Conservation (phyloP, 2,113 vertebrate species). For the Ammodytes marinus region DNA sequence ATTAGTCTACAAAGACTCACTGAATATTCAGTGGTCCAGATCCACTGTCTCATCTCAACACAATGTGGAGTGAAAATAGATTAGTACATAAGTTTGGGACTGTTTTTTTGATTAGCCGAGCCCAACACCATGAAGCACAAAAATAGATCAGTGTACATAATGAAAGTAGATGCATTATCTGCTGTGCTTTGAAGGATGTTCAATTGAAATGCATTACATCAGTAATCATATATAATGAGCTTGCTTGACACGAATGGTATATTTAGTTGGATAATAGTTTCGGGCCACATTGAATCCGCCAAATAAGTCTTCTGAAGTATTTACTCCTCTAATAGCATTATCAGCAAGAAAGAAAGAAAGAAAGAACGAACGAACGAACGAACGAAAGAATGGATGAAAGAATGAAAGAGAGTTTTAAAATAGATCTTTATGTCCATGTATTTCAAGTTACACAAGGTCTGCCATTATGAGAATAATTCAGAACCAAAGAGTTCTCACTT, state of each 20-base stretch:
- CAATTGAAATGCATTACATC: constrained; percentile 43
- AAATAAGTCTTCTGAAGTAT: constrained; percentile 20
- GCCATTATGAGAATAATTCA: no score
- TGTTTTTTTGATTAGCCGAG: constrained; percentile 62
- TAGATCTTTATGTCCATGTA: no score
- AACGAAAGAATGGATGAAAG: no score
- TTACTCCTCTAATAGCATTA: constrained; percentile 26
- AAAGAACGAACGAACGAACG: background rate
- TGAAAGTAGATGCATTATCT: constrained; percentile 41
- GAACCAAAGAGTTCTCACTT: no score
- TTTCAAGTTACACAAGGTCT: no score
- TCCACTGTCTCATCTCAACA: constrained; percentile 67
- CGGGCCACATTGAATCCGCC: constrained; percentile 3
- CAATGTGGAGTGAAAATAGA: constrained; percentile 69
- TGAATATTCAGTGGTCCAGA: constrained; percentile 83
- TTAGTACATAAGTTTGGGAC: constrained; percentile 59
- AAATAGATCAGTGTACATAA: constrained; percentile 61
- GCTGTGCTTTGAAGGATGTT: constrained; percentile 59
- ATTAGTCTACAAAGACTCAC: constrained; percentile 79
- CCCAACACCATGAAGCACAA: constrained; percentile 27
- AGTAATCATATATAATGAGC: constrained; percentile 57
- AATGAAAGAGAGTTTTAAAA: no score
- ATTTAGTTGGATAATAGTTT: constrained; percentile 49
- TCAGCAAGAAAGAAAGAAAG: constrained; percentile 8
- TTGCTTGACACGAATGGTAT: constrained; percentile 47